Evolutionary conservation across 2,797 vertebrate genomes (phyloP).

Genomic region (Acanthopagrus latus): DNA sequence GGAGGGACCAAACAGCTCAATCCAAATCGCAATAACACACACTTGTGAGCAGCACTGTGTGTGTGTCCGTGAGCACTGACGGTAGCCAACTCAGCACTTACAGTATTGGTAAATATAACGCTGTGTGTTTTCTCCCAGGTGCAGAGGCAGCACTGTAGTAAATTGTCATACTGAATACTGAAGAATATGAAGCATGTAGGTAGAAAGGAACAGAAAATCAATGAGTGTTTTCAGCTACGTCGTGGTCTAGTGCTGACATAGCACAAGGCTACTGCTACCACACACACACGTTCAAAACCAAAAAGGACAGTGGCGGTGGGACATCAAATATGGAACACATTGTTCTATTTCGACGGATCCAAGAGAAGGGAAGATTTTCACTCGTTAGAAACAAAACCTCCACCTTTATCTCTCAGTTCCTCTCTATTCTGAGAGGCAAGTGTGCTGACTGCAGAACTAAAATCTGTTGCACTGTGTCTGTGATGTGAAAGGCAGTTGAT

Average conservation of each 20-base stretch:
- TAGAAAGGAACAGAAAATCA: conserved; percentile 69
- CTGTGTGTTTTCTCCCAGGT: conserved; percentile 53
- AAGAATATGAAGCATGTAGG: conserved; percentile 62
- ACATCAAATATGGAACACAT: conserved; percentile 31
- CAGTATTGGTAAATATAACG: conserved; percentile 25
- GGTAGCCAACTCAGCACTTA: conserved; percentile 46
- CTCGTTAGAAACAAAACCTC: conserved; percentile 1
- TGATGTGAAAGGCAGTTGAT: conserved; percentile 40
- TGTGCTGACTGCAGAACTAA: conserved; percentile 30
- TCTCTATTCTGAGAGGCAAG: conserved; percentile 22
- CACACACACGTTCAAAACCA: conserved; percentile 24
- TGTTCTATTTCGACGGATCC: conserved; percentile 45
- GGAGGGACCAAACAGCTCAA: conserved; percentile 31
- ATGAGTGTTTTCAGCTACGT: conserved; percentile 73
- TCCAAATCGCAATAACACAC: conserved; percentile 39
- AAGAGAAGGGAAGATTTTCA: conserved; percentile 31
- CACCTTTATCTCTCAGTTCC: conserved; percentile 6
- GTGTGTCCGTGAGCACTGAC: conserved; percentile 14
- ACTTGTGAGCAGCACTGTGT: not conserved
- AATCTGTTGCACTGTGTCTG: conserved; percentile 13
- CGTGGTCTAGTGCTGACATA: conserved; percentile 61
- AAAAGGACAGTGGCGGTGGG: conserved; percentile 8
- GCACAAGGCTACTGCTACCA: conserved; percentile 25
- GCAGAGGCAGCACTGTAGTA: conserved; percentile 29
- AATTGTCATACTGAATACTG: conserved; percentile 56